phyloP scores from a whole-genome alignment of 2,113 vertebrate species.

The Ranitomeya variabilis region DNA sequence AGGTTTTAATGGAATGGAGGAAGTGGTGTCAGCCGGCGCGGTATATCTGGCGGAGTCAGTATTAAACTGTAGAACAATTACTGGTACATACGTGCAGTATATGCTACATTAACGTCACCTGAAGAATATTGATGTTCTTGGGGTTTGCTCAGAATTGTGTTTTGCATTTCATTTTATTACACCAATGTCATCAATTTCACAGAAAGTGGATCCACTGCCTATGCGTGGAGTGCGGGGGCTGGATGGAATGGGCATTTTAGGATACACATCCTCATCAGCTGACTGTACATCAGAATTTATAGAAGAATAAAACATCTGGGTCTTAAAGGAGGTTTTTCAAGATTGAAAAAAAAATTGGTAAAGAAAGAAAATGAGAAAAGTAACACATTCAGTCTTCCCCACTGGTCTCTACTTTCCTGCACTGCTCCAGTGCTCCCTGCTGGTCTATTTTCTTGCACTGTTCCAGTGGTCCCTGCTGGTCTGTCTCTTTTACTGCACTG shows the following conservation, averaged over 20 bases:
- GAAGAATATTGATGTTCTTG: background rate
- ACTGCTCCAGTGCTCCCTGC: too few species aligned
- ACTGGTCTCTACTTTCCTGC: too few species aligned
- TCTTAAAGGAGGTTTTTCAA: background rate
- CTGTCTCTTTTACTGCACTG: too few species aligned
- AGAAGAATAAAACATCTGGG: background rate
- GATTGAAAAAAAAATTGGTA: too few species aligned
- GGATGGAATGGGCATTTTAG: background rate
- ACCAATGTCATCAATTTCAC: background rate
- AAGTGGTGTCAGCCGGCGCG: background rate
- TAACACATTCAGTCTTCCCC: too few species aligned
- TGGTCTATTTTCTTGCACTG: too few species aligned
- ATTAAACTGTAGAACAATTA: background rate
- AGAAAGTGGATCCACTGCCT: constrained; percentile 5
- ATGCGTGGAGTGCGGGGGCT: background rate
- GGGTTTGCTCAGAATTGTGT: background rate
- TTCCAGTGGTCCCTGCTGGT: too few species aligned
- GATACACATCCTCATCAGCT: background rate
- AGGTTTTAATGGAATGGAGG: background rate
- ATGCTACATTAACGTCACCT: constrained; percentile 14
- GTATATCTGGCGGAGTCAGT: background rate
- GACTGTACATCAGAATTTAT: background rate
- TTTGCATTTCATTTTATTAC: constrained; percentile 7
- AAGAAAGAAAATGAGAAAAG: too few species aligned
- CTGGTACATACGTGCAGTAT: background rate